Conservation (phyloP, 2,797 vertebrate species). For the Poeciliopsis paucimaculata region DNA sequence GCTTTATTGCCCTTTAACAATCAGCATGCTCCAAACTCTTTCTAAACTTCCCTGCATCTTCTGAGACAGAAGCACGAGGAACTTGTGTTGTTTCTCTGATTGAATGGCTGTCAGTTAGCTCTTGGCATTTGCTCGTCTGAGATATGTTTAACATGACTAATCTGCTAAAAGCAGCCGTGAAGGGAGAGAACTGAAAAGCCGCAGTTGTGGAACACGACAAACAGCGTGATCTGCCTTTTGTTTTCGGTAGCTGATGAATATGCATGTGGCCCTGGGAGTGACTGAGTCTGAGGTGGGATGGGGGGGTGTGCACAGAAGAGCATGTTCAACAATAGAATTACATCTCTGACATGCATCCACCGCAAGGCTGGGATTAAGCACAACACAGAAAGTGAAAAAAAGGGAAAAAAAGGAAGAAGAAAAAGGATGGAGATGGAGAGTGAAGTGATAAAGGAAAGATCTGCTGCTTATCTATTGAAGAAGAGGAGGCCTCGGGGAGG, state of each 20-base stretch:
- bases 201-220: constrained; percentile 67
- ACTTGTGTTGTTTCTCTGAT: constrained; percentile 57
- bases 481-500: constrained; percentile 75
- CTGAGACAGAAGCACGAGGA: constrained; percentile 43
- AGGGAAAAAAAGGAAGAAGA: constrained; percentile 43
- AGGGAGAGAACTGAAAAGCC: constrained; percentile 66
- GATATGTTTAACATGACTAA: constrained; percentile 76
- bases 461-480: constrained; percentile 79
- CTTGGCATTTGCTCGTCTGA: constrained; percentile 73
- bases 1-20: constrained; percentile 1
- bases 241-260: constrained; percentile 78
- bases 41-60: constrained; percentile 41
- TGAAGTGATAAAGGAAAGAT: constrained; percentile 74
- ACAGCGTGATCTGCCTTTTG: constrained; percentile 76
- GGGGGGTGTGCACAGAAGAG: constrained; percentile 58
- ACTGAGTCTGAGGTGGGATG: constrained; percentile 68
- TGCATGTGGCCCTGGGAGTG: constrained; percentile 72
- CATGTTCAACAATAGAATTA: constrained; percentile 81
- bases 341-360: constrained; percentile 81
- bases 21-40: constrained; percentile 21
- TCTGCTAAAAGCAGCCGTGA: constrained; percentile 66
- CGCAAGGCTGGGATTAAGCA: constrained; percentile 78
- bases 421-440: constrained; percentile 67
- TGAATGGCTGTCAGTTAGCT: constrained; percentile 69
- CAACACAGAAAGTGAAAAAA: constrained; percentile 42